phyloP scores from a whole-genome alignment of 2,888 invertebrate species.

The Homarus gammarus region DNA sequence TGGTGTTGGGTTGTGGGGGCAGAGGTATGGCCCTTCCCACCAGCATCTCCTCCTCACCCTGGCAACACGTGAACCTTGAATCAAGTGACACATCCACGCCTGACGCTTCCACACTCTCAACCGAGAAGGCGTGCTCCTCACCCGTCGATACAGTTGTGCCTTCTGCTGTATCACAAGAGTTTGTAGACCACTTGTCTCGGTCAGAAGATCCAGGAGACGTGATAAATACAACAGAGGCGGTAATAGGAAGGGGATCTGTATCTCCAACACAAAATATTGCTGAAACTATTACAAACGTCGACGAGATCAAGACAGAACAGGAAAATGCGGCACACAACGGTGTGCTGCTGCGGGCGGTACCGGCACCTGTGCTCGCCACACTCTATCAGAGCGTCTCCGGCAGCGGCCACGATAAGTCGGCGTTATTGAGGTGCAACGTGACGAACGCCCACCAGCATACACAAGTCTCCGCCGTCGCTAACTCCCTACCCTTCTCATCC shows the following conservation, averaged over 20 bases:
- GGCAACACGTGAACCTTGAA: constrained; percentile 10
- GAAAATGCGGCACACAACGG: too few species aligned
- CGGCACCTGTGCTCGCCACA: not conserved
- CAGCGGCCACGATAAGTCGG: not conserved
- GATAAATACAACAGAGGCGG: too few species aligned
- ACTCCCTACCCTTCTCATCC: not conserved
- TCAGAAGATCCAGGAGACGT: too few species aligned
- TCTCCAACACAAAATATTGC: too few species aligned
- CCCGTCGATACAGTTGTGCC: too few species aligned
- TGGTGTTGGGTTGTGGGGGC: too few species aligned
- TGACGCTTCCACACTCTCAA: not conserved
- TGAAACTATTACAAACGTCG: too few species aligned
- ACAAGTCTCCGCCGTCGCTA: constrained; percentile 30
- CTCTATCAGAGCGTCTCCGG: not conserved
- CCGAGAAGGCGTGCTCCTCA: too few species aligned
- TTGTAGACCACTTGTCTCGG: too few species aligned
- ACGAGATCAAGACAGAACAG: too few species aligned
- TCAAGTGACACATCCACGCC: not conserved
- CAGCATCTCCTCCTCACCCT: constrained; percentile 29
- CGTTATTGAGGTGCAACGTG: constrained; percentile 22
- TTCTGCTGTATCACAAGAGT: too few species aligned
- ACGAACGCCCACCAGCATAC: constrained; percentile 16
- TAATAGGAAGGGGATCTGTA: too few species aligned
- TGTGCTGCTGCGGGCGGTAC: not conserved
- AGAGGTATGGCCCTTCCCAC: constrained; percentile 29